These are phyloP conservation scores for Falcaria lacertinaria DNA, from an alignment of 2,888 invertebrate species.

Conservation along the genomic window DNA sequence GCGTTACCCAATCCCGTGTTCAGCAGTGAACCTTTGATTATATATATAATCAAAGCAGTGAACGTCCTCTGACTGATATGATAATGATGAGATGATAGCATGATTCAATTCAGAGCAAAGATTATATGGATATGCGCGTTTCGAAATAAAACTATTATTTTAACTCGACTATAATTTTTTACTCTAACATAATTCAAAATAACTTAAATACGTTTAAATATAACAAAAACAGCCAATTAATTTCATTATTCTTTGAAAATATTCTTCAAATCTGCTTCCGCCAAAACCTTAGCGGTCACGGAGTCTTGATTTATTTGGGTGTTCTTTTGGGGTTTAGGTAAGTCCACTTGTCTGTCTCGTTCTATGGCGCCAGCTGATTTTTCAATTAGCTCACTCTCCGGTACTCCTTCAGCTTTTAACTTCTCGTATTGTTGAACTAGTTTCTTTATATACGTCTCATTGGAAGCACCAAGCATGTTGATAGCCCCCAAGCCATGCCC, in stretches of 20 bases:
- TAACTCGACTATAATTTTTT: too few relatives aligned
- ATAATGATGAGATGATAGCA: too few relatives aligned
- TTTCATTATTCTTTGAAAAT: conserved; percentile 46
- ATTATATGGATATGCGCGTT: too few relatives aligned
- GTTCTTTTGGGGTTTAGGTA: conserved; percentile 24
- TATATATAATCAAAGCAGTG: too few relatives aligned
- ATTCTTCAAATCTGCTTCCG: conserved; percentile 48
- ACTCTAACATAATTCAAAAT: too few relatives aligned
- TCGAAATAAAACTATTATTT: too few relatives aligned
- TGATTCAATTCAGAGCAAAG: too few relatives aligned
- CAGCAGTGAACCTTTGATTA: too few relatives aligned
- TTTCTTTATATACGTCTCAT: conserved; percentile 78
- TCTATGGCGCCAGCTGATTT: conserved; percentile 46
- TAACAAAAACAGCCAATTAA: background rate
- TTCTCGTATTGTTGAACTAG: conserved; percentile 82
- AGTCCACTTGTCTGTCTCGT: conserved; percentile 39
- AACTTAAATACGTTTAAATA: too few relatives aligned
- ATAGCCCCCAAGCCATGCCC: conserved; percentile 76
- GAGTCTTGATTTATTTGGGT: conserved; percentile 41
- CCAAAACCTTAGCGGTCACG: conserved; percentile 48
- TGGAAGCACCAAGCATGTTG: conserved; percentile 73
- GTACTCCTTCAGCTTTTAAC: conserved; percentile 73
- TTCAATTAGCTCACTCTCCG: conserved; percentile 73
- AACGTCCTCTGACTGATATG: too few relatives aligned
- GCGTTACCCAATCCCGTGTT: too few relatives aligned